Base-by-base conservation (phyloP, 2,888 invertebrate species). In the Callosobruchus maculatus region DNA sequence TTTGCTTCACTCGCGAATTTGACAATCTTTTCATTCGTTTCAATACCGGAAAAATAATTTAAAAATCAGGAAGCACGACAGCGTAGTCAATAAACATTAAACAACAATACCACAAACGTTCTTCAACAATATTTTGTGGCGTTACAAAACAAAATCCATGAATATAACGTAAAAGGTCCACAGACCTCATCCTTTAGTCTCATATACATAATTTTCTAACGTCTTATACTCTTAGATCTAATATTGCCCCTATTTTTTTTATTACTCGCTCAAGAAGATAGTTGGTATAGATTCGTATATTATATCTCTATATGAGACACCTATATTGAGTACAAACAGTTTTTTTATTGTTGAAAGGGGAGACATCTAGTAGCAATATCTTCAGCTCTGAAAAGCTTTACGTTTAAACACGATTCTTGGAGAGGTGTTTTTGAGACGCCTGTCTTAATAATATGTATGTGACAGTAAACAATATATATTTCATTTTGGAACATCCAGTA, bases 61-160 rank as follows among this genome's bases (percentile, higher is more conserved):
- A 74, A 79, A 83, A 83, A 85, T 80, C 73, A 86, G 86, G 86
- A 86, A 86, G 86, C 86, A 86, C 86, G 75, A 78, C 78, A 80
- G 77, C 81, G 79, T 81, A 82, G 76, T 74, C 81, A 76, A 78
- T 75, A 78, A 78, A 78, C 75, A 77, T 76, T 77, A 77, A 78
- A 77, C 78, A 78, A 78, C 78, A 78, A 76, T 76, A 72, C 78
- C 78, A 75, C 78, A 74, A 73, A 72, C 70, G 20, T 67, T 68
- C 74, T 71, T 69, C 49, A 49, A 49, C 49, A 49, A 68, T 71
- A 67, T 21, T 67, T 69, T 73, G 74, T 71, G 74, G 72, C 68
- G 69, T 74, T 72, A 74, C 74, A 74, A 74, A 68, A 68, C 68
- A 22, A 68, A 70, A 22, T 70, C 20, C 4, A 22, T 13, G 20